Conservation (phyloP, 2,113 vertebrate genomes). For the Platanista minor region DNA sequence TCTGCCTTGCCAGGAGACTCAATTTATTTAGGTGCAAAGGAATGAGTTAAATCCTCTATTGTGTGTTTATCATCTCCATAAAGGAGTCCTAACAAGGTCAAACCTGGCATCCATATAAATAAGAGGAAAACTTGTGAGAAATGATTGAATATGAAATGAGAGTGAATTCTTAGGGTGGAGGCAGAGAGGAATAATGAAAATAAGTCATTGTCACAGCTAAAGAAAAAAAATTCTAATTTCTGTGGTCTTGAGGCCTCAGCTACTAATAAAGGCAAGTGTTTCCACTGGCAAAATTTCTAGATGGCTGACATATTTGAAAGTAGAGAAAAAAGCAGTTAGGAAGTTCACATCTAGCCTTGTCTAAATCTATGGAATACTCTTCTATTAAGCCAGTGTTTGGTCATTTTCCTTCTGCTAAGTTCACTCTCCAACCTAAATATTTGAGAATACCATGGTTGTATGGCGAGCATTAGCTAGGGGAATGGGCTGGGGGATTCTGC, state of each 20-base stretch:
- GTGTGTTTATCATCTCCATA: neutral
- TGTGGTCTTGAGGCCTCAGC: neutral
- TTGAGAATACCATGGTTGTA: neutral
- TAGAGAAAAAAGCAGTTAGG: neutral
- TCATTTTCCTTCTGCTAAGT: neutral
- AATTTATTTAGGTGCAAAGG: slow-evolving; percentile 1
- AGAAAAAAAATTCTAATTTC: slow-evolving; percentile 12
- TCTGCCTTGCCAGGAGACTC: neutral
- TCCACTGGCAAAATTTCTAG: neutral
- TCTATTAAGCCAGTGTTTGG: neutral
- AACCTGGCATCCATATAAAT: neutral
- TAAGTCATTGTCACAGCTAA: neutral
- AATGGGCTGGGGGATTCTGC: neutral
- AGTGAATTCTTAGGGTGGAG: neutral
- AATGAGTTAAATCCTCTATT: neutral
- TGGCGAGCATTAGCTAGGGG: neutral
- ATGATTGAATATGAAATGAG: neutral
- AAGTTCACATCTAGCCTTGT: neutral
- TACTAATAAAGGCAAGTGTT: neutral
- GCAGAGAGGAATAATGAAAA: neutral
- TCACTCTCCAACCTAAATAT: neutral
- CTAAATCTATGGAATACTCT: neutral
- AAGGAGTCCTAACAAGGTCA: neutral
- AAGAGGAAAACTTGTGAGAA: neutral
- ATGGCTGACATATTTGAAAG: neutral